Evolutionary conservation across 2,113 vertebrate genomes (phyloP), one percentile per base, ranked within the genome.

Genomic region (Mesocricetus auratus): DNA sequence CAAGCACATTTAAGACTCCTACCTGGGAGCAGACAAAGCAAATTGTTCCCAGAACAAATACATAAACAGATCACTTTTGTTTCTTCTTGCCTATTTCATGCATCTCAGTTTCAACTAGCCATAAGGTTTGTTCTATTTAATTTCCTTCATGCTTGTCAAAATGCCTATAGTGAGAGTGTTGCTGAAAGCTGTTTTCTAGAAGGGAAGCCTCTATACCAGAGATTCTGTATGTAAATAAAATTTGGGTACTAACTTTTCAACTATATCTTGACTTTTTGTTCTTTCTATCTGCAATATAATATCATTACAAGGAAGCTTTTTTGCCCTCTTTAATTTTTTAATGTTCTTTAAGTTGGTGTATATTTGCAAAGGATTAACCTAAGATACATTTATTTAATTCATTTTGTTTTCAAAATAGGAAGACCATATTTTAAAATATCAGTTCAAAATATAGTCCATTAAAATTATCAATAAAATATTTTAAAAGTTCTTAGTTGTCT

Each of bases 71-170:
- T 13, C 3, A 96, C 96, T 74, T 68, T 39, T 1, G 9, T 86
- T 96, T 82, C 93, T 91, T 89, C 62, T 45, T 53, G 89, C 89
- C 22, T 42, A 1, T 75, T 86, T 56, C 22, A 5, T 81, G 73
- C 12, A 42, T 31, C 45, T 12, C 15, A 47, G 0, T 11, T 31
- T 31, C 24, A 16, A 1, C 31, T 26, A 42, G 71, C 22, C n/a
- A 98, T 97, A 97, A 97, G 97, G 94, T 98, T 97, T 47, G 42
- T 75, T 75, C 47, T 47, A 45, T 75, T 75, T 16, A 77, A 6
- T 97, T 97, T 69, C 53, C 4, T 66, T 50, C 71, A 45, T 15
- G 3, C 3, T 53, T 79, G 47, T 31, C 47, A 19, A 53, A 79
- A 79, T 79, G 21, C 16, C 5, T 47, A 56, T 78, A 36, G 12